Evolutionary conservation across 1,140 invertebrate species (phyloP).

Genomic region (Physella acuta): DNA sequence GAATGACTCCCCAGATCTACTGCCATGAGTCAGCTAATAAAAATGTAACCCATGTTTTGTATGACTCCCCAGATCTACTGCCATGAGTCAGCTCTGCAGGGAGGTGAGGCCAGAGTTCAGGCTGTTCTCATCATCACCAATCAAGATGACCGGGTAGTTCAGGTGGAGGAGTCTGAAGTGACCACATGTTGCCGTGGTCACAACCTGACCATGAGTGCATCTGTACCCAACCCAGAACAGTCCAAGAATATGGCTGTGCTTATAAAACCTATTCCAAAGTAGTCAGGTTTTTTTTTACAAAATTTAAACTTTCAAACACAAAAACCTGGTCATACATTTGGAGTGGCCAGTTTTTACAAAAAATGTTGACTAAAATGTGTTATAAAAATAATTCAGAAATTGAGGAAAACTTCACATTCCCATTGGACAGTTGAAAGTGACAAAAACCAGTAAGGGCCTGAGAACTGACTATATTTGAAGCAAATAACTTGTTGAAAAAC

Average conservation of each 20-base stretch:
- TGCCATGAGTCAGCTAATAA: constrained; percentile 57
- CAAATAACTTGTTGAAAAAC: too few relatives aligned
- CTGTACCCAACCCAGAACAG: constrained; percentile 39
- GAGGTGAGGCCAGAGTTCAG: constrained; percentile 52
- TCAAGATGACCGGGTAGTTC: constrained; percentile 53
- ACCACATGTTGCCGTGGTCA: constrained; percentile 48
- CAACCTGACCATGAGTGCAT: constrained; percentile 47
- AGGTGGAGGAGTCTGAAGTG: constrained; percentile 50
- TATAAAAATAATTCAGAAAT: too few relatives aligned
- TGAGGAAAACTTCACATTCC: too few relatives aligned
- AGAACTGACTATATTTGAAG: too few relatives aligned
- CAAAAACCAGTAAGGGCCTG: too few relatives aligned
- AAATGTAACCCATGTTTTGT: too few relatives aligned
- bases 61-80: constrained; percentile 46
- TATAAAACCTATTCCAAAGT: constrained; percentile 54
- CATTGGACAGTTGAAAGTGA: too few relatives aligned
- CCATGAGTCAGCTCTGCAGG: constrained; percentile 54
- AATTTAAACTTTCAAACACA: too few relatives aligned
- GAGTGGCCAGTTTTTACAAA: too few relatives aligned
- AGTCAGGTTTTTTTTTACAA: too few relatives aligned
- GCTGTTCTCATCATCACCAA: constrained; percentile 51
- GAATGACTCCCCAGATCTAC: constrained; percentile 40
- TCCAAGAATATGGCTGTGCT: constrained; percentile 54
- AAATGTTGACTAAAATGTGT: too few relatives aligned
- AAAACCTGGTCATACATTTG: too few relatives aligned